These are phyloP conservation scores for Nothocercus nigrocapillus DNA, from an alignment of 2,113 vertebrate genomes.

Conservation along the genomic window DNA sequence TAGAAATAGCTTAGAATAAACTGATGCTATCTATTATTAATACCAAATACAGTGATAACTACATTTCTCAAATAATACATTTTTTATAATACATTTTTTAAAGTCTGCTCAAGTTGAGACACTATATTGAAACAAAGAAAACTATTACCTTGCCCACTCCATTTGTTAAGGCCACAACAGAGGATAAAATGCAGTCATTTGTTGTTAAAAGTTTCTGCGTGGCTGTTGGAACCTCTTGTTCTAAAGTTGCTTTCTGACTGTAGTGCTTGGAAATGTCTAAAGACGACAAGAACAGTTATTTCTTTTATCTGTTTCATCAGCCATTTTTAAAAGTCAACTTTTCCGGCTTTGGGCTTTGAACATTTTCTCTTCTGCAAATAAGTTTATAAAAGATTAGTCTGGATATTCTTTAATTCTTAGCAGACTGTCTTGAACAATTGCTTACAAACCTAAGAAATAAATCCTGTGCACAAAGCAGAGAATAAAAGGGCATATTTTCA, in stretches of 20 bases:
- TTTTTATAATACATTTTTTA: background rate
- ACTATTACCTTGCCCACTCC: conserved; percentile 88
- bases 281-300: background rate
- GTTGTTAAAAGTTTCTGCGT: conserved; percentile 96
- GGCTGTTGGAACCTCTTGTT: conserved; percentile 91
- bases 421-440: background rate
- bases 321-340: background rate
- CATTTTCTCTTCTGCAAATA: background rate
- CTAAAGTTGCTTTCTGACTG: conserved; percentile 91
- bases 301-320: background rate
- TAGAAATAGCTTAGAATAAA: background rate
- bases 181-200: conserved; percentile 94
- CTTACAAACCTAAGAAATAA: background rate
- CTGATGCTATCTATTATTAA: background rate
- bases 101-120: background rate
- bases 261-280: conserved; percentile 94
- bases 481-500: background rate
- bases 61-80: background rate
- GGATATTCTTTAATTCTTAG: background rate
- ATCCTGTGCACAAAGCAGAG: background rate
- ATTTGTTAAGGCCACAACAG: conserved; percentile 87
- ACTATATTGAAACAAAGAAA: background rate
- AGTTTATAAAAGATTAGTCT: background rate
- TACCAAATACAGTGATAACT: background rate
- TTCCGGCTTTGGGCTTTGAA: background rate